Base-by-base conservation (phyloP, 1,140 invertebrate genomes). In the Drosophila albomicans region DNA sequence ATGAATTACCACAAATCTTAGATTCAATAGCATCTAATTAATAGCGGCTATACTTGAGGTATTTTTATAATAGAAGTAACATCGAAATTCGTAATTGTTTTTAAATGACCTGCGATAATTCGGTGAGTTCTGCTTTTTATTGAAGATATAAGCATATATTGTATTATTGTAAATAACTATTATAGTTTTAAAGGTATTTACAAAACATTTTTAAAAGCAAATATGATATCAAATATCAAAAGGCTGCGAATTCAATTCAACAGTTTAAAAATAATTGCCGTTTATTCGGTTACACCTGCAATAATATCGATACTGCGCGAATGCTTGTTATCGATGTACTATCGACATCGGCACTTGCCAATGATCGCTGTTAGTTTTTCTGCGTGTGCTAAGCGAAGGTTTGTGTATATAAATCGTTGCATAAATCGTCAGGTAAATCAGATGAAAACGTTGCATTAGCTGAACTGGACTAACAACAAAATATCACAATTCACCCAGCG, bases 371-470 rank as follows among this genome's bases (percentile, higher is more conserved):
- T 64, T 64, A 74, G 66, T 66, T 68, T 25, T 75, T 73, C 51
- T 75, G 56, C 71, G 67, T 75, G 65, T 66, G 63, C 63, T 30
- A 74, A 61, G 59, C 71, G 32, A 80, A 61, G 66, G 69, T 75
- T 85, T 81, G 69, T 89, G 77, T 79, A 43, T 89, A 88, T 88
- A 88, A 89, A 88, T 75, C 71, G 71, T 89, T 89, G 85, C 85
- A 70, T 90, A 89, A 88, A 85, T 64, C 78, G 85, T 62, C 70
- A 89, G 85, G 85, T 89, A 89, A 85, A n/a, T 81, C 78, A 88
- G 74, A 81, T 65, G 35, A 62, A 13, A 49, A 20, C 32, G 16
- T 71, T 54, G 62, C 62, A 58, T 69, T 52, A 69, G 32, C 70
- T 65, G 54, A 51, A 8, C 61, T 76, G 61, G 63, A 59, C 20